Conservation (phyloP, 2,888 invertebrate genomes). For the Catotricha subobsoleta region DNA sequence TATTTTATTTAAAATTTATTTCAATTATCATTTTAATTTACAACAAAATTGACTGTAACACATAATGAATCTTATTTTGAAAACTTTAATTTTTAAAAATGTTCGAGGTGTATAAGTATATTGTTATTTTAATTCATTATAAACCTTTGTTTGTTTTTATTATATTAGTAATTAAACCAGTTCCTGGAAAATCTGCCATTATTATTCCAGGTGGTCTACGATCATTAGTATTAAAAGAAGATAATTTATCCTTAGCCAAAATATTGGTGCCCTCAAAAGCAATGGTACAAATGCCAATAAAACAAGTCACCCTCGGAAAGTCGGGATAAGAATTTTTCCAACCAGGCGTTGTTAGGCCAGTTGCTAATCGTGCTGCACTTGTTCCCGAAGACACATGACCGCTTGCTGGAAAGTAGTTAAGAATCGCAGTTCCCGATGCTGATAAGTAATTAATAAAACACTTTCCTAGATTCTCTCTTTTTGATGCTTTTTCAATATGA, state of each 20-base stretch:
- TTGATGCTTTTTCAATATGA: neutral
- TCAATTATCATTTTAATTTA: no score
- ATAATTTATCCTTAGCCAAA: neutral
- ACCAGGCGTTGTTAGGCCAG: neutral
- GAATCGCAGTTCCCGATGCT: neutral
- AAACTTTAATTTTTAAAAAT: no score
- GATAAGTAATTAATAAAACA: slow-evolving; percentile 4
- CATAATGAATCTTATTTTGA: no score
- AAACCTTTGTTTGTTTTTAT: no score
- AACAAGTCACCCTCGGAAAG: slow-evolving; percentile 1
- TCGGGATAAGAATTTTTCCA: neutral
- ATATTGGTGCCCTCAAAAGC: slow-evolving; percentile 5
- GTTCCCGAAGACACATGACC: neutral
- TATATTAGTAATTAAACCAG: neutral
- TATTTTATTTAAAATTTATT: no score
- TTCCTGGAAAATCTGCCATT: neutral
- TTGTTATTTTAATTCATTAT: no score
- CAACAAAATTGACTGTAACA: no score
- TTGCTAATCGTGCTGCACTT: neutral
- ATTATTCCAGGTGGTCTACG: neutral
- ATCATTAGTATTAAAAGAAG: neutral
- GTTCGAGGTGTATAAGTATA: no score
- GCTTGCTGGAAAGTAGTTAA: slow-evolving; percentile 4
- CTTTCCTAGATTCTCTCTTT: neutral
- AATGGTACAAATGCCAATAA: neutral